These are phyloP conservation scores for Bombus waltoni DNA, from an alignment of 1,140 invertebrate species.

Conservation along the genomic window DNA sequence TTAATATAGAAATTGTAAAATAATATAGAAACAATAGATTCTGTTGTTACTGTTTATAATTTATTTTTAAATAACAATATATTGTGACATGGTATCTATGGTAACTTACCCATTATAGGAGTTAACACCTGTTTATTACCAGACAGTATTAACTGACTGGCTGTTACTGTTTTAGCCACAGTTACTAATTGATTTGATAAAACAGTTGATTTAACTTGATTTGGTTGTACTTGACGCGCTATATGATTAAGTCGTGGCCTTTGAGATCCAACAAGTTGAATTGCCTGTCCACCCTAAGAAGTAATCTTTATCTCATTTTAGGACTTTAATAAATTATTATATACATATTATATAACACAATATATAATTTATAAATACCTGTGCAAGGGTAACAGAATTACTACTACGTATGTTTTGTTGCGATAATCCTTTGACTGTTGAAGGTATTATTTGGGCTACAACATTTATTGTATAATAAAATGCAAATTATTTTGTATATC, in stretches of 20 bases:
- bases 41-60: background rate
- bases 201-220: slow-evolving; percentile 81
- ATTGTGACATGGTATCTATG: slow-evolving; percentile 2
- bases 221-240: slow-evolving; percentile 82
- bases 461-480: slow-evolving; percentile 44
- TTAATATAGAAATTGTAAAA: background rate
- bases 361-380: slow-evolving; percentile 69
- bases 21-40: background rate
- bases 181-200: slow-evolving; percentile 80
- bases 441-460: slow-evolving; percentile 86
- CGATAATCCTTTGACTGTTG: slow-evolving; percentile 85
- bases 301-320: background rate
- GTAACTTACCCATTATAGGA: slow-evolving; percentile 84
- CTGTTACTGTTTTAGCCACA: slow-evolving; percentile 81
- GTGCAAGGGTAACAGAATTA: slow-evolving; percentile 79
- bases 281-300: slow-evolving; percentile 80
- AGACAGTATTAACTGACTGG: slow-evolving; percentile 83
- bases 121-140: slow-evolving; percentile 85
- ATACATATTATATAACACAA: background rate
- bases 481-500: background rate
- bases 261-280: slow-evolving; percentile 85
- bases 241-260: slow-evolving; percentile 84
- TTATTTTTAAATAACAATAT: background rate
- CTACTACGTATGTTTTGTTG: slow-evolving; percentile 85
- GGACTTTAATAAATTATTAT: background rate